Evolutionary conservation across 1,140 invertebrate genomes (phyloP).

Genomic region (Pseudomyrmex gracilis): DNA sequence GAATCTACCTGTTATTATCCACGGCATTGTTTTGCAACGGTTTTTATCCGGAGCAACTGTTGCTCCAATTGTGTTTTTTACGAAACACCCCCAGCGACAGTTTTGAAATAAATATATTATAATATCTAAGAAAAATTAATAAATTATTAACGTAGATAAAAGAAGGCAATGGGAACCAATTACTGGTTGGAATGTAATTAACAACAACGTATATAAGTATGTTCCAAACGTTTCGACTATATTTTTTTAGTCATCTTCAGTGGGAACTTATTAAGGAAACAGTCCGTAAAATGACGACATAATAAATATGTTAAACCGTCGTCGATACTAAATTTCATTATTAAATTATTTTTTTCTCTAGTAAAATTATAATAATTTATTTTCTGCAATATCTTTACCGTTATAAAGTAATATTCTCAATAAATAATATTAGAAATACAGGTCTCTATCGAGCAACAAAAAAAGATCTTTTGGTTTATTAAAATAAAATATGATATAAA

Average conservation of each 20-base stretch:
- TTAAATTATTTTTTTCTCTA: neutral
- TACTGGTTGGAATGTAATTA: no score
- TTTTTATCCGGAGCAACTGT: conserved; percentile 26
- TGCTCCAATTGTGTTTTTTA: conserved; percentile 11
- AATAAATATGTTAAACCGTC: no score
- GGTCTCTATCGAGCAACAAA: no score
- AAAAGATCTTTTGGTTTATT: no score
- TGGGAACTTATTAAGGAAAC: no score
- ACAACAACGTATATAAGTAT: no score
- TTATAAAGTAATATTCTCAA: neutral
- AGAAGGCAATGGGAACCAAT: no score
- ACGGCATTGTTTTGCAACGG: conserved; percentile 42
- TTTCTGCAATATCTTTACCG: neutral
- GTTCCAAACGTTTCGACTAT: no score
- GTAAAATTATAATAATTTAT: neutral
- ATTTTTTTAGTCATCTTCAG: no score
- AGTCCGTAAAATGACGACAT: no score
- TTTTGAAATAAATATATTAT: neutral
- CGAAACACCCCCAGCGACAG: neutral
- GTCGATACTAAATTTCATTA: neutral
- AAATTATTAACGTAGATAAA: neutral
- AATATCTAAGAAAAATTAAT: neutral
- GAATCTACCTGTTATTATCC: conserved; percentile 41
- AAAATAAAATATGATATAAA: no score
- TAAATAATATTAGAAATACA: no score